Percentiles rank a stretch among this genome's conserved stretches.
Evolutionary conservation across 2,797 vertebrate genomes (phyloP).

Genomic region (Glossophaga mutica): DNA sequence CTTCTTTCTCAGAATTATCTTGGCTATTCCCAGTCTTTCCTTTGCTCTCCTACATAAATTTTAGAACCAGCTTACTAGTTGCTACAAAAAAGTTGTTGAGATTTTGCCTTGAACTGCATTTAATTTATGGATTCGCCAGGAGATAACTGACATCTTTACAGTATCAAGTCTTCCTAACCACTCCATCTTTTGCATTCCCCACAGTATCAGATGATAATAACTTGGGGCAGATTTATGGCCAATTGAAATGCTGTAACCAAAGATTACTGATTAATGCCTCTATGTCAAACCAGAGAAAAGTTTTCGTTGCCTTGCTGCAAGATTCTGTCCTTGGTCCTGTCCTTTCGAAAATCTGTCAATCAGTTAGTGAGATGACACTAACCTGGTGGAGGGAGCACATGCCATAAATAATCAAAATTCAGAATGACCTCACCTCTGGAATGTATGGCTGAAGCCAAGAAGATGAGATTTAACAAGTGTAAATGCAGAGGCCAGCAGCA

Average conservation of each 20-base stretch:
- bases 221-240: neutral
- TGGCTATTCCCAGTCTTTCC: neutral
- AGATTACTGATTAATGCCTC: neutral
- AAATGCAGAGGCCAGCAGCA: neutral
- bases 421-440: constrained; percentile 34
- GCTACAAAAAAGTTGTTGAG: neutral
- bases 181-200: neutral
- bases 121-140: neutral
- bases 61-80: neutral
- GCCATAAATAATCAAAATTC: constrained; percentile 44
- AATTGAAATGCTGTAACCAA: neutral
- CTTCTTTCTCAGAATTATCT: constrained; percentile 34
- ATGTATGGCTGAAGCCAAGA: neutral
- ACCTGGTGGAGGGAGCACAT: neutral
- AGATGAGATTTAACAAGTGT: constrained; percentile 20
- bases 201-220: neutral
- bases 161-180: neutral
- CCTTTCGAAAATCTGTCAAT: constrained; percentile 48
- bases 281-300: constrained; percentile 18
- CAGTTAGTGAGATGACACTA: constrained; percentile 46
- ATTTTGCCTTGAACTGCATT: constrained; percentile 39
- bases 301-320: neutral
- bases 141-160: neutral
- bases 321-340: constrained; percentile 36
- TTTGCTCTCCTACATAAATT: neutral